Conservation (phyloP, 2,888 invertebrate species). For the Eupithecia tripunctaria region DNA sequence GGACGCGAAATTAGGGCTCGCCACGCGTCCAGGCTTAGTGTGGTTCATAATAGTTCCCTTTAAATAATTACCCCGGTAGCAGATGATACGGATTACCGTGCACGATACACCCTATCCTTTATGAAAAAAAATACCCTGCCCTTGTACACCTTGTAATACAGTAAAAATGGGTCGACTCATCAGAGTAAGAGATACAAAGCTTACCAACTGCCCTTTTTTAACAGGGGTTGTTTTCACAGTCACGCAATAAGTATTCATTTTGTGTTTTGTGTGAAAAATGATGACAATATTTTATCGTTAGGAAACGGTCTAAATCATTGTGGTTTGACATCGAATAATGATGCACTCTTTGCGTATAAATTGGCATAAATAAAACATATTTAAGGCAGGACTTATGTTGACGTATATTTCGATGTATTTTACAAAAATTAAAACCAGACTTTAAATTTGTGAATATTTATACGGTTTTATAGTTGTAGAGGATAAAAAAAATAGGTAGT, state of each 20-base stretch:
- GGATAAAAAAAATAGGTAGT: too few species aligned
- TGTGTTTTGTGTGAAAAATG: constrained; percentile 16
- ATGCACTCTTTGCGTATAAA: background rate
- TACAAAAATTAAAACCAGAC: too few species aligned
- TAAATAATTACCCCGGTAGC: constrained; percentile 82
- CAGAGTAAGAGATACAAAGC: constrained; percentile 46
- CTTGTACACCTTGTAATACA: constrained; percentile 38
- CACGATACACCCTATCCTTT: constrained; percentile 51
- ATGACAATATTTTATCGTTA: constrained; percentile 6
- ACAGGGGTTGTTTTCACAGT: constrained; percentile 40
- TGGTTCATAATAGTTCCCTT: constrained; percentile 69
- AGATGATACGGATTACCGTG: constrained; percentile 81
- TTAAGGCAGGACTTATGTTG: too few species aligned
- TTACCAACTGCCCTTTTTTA: constrained; percentile 45
- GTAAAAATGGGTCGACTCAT: constrained; percentile 59
- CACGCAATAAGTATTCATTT: constrained; percentile 41
- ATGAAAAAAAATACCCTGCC: constrained; percentile 34
- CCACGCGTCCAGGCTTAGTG: constrained; percentile 76
- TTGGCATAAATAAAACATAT: too few species aligned
- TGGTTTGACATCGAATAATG: constrained; percentile 1
- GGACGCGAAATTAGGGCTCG: constrained; percentile 76
- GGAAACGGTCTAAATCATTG: background rate
- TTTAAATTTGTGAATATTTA: too few species aligned
- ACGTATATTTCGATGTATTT: too few species aligned
- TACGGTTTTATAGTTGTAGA: too few species aligned